Conservation (phyloP, 2,888 invertebrate species). For the Zaprionus lineosus region DNA sequence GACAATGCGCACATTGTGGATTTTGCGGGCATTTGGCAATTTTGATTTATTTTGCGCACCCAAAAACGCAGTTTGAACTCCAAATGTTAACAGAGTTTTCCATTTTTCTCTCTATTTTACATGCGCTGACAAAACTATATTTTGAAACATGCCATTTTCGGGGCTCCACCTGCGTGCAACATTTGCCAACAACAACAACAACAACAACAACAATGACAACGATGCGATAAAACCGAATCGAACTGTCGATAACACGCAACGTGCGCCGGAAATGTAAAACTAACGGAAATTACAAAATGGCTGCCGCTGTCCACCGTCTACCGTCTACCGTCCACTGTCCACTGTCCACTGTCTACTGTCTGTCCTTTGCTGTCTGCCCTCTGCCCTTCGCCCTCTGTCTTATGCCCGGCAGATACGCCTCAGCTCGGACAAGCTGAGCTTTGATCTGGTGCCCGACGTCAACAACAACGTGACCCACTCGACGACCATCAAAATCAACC, state of each 20-base stretch:
- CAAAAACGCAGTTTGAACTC: slow-evolving; percentile 31
- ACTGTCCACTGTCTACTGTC: too few species aligned
- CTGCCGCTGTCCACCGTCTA: slow-evolving; percentile 12
- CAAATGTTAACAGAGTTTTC: slow-evolving; percentile 65
- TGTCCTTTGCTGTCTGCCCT: slow-evolving; percentile 3
- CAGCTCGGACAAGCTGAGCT: slow-evolving; percentile 92
- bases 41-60: slow-evolving; percentile 67
- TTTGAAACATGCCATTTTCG: slow-evolving; percentile 61
- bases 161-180: slow-evolving; percentile 60
- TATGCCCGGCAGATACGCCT: slow-evolving; percentile 88
- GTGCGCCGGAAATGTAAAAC: slow-evolving; percentile 69
- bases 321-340: too few species aligned
- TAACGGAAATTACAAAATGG: slow-evolving; percentile 77
- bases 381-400: not conserved
- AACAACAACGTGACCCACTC: slow-evolving; percentile 90
- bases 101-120: slow-evolving; percentile 42
- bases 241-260: slow-evolving; percentile 39
- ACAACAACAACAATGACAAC: slow-evolving; percentile 9
- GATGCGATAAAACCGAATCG: slow-evolving; percentile 9
- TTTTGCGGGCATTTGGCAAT: slow-evolving; percentile 56
- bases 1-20: slow-evolving; percentile 33
- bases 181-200: slow-evolving; percentile 49
- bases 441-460: slow-evolving; percentile 89
- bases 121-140: slow-evolving; percentile 59
- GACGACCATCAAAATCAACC: slow-evolving; percentile 91